Base-by-base conservation (phyloP, 2,113 vertebrate species). In the Pollachius pollachius region DNA sequence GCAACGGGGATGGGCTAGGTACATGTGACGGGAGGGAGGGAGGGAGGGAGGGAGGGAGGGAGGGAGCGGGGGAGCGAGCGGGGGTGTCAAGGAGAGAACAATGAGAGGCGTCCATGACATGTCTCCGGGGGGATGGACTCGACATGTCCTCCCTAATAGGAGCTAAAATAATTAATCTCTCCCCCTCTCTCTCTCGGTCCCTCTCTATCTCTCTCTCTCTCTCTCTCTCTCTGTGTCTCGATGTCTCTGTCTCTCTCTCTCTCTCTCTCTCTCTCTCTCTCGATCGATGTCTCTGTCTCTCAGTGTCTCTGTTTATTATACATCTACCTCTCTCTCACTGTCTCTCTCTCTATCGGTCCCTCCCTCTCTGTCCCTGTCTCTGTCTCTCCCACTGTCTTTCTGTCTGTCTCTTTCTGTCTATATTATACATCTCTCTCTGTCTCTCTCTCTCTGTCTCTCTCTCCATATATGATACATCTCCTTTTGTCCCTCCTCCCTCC, bases 151-250 rank as follows among this genome's bases (percentile, higher is more conserved):
- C 62, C 65, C 77, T 88, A 85, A 89, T 87, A 76, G 76, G 56
- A 80, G 80, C 76, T 75, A 71, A 82, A 84, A 85, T 88, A 84
- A 88, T 85, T 72, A 84, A 85, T 87, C 78, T 84, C 80, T 82
- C 78, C 81, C 64, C 12, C 41, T 18, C 17, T 52, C 41, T 11
- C 16, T 21, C 64, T 21, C n/a, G 4, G 37, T 21, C 18, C 5
- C 11, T n/a, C 37, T 59, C 7, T 41, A 69, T 72, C 69, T 66
- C 54, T 67, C 34, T 64, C 62, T 68, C 37, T 72, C 59, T 18
- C 52, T 1, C n/a, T 11, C 17, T 12, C 11, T 5, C n/a, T 0
- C 34, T 0, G 1, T 1, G 18, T 6, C 64, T 16, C 8, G 57
- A 0, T 25, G 18, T 54, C 34, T 18, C 56, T 19, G 34, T 62